phyloP scores from a whole-genome alignment of 2,888 invertebrate species.

The Germaria angustata region DNA sequence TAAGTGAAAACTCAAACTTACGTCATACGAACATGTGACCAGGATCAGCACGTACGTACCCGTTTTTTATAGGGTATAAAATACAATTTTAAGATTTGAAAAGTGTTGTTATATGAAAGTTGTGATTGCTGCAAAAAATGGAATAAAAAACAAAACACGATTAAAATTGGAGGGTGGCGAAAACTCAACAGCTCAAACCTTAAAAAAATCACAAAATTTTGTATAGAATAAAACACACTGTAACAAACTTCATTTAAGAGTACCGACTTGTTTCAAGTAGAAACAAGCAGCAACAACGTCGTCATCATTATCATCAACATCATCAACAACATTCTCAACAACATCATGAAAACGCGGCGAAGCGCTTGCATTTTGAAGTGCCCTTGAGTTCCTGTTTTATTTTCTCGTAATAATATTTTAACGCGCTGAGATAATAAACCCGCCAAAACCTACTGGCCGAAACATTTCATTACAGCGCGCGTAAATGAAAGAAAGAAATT shows the following conservation, averaged over 20 bases:
- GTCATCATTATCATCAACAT: conserved; percentile 17
- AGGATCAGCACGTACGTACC: neutral
- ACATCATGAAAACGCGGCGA: conserved; percentile 63
- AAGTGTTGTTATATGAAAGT: conserved; percentile 34
- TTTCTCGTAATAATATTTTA: conserved; percentile 36
- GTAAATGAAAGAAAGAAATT: conserved; percentile 47
- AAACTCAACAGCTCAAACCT: conserved; percentile 35
- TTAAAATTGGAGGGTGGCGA: conserved; percentile 19
- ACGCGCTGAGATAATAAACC: conserved; percentile 64
- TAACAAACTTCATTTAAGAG: conserved; percentile 68
- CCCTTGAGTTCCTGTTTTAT: conserved; percentile 54
- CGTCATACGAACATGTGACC: too few species aligned
- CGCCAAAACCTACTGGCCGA: conserved; percentile 49
- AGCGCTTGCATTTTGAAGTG: conserved; percentile 65
- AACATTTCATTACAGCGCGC: conserved; percentile 19
- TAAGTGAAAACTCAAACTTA: too few species aligned
- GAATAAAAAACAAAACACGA: neutral
- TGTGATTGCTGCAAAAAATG: neutral
- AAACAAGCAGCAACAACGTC: conserved; percentile 41
- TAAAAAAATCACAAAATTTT: conserved; percentile 2
- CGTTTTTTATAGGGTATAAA: neutral
- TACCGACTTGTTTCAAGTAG: conserved; percentile 50
- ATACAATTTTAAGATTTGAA: conserved; percentile 27
- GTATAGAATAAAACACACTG: conserved; percentile 58
- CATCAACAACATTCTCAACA: conserved; percentile 44